These are phyloP conservation scores for Pipistrellus kuhlii DNA, from an alignment of 2,797 vertebrate genomes.

Conservation along the genomic window DNA sequence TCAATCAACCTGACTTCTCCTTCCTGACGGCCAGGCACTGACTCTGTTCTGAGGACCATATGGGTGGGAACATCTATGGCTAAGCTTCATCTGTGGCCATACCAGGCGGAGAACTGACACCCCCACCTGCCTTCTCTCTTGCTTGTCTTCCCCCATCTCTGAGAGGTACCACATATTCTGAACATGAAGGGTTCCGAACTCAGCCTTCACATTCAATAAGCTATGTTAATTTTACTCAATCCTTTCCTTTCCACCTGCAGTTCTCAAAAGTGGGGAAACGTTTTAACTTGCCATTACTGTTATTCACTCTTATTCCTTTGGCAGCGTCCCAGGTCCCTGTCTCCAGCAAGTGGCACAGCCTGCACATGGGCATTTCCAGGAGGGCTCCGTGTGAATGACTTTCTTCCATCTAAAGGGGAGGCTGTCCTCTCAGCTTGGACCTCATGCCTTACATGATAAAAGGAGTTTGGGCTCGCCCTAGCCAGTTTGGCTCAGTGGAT, in stretches of 20 bases:
- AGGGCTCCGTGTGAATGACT: neutral
- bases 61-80: neutral
- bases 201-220: neutral
- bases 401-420: neutral
- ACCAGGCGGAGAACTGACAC: neutral
- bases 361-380: neutral
- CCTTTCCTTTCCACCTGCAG: neutral
- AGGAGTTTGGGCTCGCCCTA: neutral
- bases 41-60: neutral
- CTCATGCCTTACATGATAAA: neutral
- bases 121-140: neutral
- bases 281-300: neutral
- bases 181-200: neutral
- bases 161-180: neutral
- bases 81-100: neutral
- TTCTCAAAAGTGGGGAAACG: neutral
- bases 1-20: neutral
- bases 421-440: neutral
- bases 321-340: neutral
- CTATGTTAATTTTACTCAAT: neutral
- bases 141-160: neutral
- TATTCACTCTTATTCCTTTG: constrained; percentile 24
- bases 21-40: neutral
- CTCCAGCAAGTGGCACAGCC: neutral
- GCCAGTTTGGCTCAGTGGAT: too few relatives aligned